Base-by-base conservation (phyloP, 2,888 invertebrate genomes). In the Chloroclystis v-ata region DNA sequence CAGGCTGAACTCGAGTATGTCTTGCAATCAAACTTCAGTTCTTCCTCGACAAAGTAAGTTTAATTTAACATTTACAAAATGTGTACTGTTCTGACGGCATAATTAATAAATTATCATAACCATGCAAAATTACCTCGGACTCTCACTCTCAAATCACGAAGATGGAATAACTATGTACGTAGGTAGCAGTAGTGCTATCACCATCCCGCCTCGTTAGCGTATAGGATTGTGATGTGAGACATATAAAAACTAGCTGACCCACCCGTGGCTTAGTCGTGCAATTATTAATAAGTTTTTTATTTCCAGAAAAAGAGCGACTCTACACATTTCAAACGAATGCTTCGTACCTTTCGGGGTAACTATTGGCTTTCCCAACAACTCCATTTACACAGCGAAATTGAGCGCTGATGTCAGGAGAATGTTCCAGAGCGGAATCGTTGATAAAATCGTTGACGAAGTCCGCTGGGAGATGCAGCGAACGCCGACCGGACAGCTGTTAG, bases 261-360 rank as follows among this genome's bases (percentile, higher is more conserved):
- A n/a, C n/a, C n/a, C n/a, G n/a, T n/a, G n/a, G n/a, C n/a, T 4
- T 10, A 28, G 28, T 7, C 9, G 12, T 6, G 11, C 9, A 30
- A 7, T 13, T 14, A 14, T 32, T 20, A 0, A 24, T 11, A 20
- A 20, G 5, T 4, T 4, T 4, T 20, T 9, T 37, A 20, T 25
- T 69, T 72, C 33, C 51, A 89, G 89, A 58, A 92, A 92, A 55
- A 88, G 93, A 42, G 89, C 92, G 0, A 81, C 91, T 1, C 82
- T 95, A 24, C 95, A 95, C 63, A 89, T 94, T 42, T 92, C 92
- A 42, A 86, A 91, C 29, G 91, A 94, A 75, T 95, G 95, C 63
- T 93, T 94, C 60, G 92, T 91, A 0, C 91, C 92, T 0, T 94
- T 92, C 57, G 90, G 92, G 43, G 91, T 94, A 0, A 90, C 92